Conservation (phyloP, 2,113 vertebrate genomes). For the Labeo catla region DNA sequence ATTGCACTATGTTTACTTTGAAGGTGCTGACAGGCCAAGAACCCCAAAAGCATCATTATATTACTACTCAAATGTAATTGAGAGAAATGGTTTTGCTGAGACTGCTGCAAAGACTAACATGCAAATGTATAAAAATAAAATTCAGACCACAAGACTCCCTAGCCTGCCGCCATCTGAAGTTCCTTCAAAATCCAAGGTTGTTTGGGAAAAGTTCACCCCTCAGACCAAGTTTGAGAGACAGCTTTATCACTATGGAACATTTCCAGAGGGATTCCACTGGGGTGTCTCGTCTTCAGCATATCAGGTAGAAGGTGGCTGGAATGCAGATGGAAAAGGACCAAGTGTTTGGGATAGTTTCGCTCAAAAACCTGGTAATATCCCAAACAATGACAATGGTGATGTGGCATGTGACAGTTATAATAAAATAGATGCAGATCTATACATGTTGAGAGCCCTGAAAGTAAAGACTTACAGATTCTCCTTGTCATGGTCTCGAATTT, state of each 20-base stretch:
- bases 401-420: constrained; percentile 91
- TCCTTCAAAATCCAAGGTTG: constrained; percentile 83
- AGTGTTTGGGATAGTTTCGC: constrained; percentile 94
- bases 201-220: constrained; percentile 89
- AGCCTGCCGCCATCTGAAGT: constrained; percentile 81
- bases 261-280: constrained; percentile 84
- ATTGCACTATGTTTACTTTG: constrained; percentile 84
- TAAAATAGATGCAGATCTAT: constrained; percentile 85
- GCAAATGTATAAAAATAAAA: constrained; percentile 1
- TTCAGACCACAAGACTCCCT: background rate
- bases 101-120: background rate
- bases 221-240: constrained; percentile 84
- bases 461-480: constrained; percentile 91
- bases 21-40: constrained; percentile 79
- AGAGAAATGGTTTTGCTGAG: constrained; percentile 82
- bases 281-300: constrained; percentile 90
- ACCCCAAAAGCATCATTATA: constrained; percentile 89
- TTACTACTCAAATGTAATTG: constrained; percentile 81
- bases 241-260: constrained; percentile 84
- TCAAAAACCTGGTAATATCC: constrained; percentile 77
- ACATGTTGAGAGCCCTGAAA: constrained; percentile 83
- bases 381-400: constrained; percentile 78
- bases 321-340: constrained; percentile 88
- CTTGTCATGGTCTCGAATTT: constrained; percentile 93
- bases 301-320: constrained; percentile 92